Evolutionary conservation across 2,888 invertebrate genomes (phyloP), one percentile per base, ranked within the genome.

Genomic region (Lomographa bimaculata): DNA sequence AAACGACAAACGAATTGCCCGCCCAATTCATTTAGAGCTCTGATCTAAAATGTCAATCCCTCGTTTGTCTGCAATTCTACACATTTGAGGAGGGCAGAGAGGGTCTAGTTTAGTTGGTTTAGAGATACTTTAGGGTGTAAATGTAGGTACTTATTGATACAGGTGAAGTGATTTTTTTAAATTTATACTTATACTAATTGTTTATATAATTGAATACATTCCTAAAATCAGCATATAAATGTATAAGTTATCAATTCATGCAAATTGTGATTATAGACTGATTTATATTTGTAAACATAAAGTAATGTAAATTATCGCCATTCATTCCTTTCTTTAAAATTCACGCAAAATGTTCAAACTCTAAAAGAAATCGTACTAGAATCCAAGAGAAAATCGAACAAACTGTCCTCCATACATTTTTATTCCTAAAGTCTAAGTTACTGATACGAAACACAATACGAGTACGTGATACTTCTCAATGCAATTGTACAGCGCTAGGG

Each of bases 401-500:
- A 38, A 40, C 33, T 38, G 29, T 37, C 30, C 35, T 26, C 41
- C 30, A 29, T 47, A 47, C 34, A 41, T 28, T 46, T 51, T 50
- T 52, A 46, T 46, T 46, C 39, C 17, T 37, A 43, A 46, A 47
- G 39, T 46, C 46, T 46, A 50, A 53, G 42, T 50, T 46, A 54
- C 48, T 50, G 50, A 47, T 54, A 49, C 46, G 52, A 60, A 64
- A 71, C 60, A 66, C 69, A 64, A 67, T 65, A 66, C 57, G 52
- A 63, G 67, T 63, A 69, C 58, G 62, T 54, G 67, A 67, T 70
- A 75, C 73, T 83, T 84, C 69, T 80, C 70, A 54, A 64, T 64
- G 65, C 75, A 72, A 79, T 73, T 82, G 81, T 82, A 83, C 83
- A 64, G 52, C 71, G 73, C 72, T 71, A 66, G 80, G 82, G 84